Evolutionary conservation across 2,113 vertebrate species (phyloP), one percentile per base, ranked within the genome.

Genomic region (Numida meleagris): DNA sequence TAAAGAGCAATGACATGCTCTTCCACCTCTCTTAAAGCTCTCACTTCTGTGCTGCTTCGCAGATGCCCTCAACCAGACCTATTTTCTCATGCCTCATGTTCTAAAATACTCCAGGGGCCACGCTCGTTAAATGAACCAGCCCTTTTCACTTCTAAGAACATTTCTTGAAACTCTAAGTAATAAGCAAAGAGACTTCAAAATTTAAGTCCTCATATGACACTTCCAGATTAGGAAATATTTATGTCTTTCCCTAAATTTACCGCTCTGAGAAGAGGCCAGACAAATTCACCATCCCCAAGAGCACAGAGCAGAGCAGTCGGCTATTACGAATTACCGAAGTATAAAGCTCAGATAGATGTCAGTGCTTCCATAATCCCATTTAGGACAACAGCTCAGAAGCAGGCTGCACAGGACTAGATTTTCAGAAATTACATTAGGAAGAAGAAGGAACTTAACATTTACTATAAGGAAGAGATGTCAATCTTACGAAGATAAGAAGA

Each of bases 201-300:
- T 83, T 86, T 91, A 81, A 91, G 51, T 19, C 18, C 61, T 70
- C 66, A 61, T 15, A 29, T 7, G 57, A 86, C 2, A 10, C 27
- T 90, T 70, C 24, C 61, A 53, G 82, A 94, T 74, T 45, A 90
- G 86, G 82, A 95, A 97, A 94, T 96, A 91, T 95, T 95, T 72
- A 93, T 93, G 73, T 15, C 83, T 86, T 86, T 71, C 79, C 73
- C 89, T 61, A 81, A 91, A 88, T 81, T 59, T 83, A 78, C 24
- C 40, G 82, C n/a, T 51, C 33, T 33, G 51, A 40, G 33, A 80
- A 94, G 38, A 83, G 59, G 68, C 43, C 83, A 90, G 65, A 67
- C 72, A 78, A 75, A 48, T 61, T 74, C 68, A 63, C 34, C 73
- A 48, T 53, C 57, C 76, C 73, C 15, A 86, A 91, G 89, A 90